Evolutionary conservation across 2,113 vertebrate genomes (phyloP), one percentile per base, ranked within the genome.

Genomic region (Agapornis roseicollis): DNA sequence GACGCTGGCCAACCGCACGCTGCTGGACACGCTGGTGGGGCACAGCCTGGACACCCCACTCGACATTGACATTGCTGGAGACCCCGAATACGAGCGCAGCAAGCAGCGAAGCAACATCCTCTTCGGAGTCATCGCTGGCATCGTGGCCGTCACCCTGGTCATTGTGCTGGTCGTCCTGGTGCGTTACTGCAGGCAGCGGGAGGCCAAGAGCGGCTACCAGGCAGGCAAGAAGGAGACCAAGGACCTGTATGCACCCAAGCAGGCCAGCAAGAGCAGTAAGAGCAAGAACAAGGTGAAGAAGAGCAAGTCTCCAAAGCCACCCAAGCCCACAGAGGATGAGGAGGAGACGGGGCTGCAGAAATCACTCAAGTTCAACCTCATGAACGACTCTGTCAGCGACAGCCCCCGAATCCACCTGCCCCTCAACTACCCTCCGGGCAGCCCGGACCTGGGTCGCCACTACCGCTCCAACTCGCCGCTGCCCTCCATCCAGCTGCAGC

Each of bases 161-260:
- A 99, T 99, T 0, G 98, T 99, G 44, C 97, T 98, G 14, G 99
- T 99, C 0, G 98, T 99, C 25, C 97, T 99, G 9, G 98, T 99
- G 92, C 98, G 99, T 46, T 99, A 99, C 86, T 98, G 99, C 58
- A 97, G 99, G 77, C 99, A 99, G 93, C 99, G 99, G 33, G 99
- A 99, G 89, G 98, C 99, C 66, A 99, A 99, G 97, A 99, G 99
- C 0, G 99, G 99, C 76, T 99, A 99, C 95, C 99, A 99, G 92
- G 99, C 99, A 0, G 99, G 99, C 25, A 99, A 99, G 96, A 99
- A 99, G 95, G 99, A 99, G 95, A 99, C 98, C 77, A 99, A 99
- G 95, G 99, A 99, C 90, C 97, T 99, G 28, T 99, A 99, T 0
- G 98, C 99, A 0, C 99, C 99, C 44, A 99, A 99, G 91, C 99